phyloP scores from a whole-genome alignment of 2,797 vertebrate species.

The Nothura maculosa region DNA sequence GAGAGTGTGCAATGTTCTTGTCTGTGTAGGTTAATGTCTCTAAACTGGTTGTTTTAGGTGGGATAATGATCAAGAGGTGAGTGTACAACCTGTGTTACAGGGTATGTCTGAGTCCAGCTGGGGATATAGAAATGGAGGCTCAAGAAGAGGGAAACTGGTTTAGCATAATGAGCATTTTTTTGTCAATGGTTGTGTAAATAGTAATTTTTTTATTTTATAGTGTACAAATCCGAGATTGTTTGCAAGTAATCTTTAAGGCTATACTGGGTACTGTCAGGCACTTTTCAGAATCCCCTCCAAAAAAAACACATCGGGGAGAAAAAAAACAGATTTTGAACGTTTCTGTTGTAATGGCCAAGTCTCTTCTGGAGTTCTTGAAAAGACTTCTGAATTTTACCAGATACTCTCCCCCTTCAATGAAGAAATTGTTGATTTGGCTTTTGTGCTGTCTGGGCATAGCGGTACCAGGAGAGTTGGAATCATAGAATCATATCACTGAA shows the following conservation, averaged over 20 bases:
- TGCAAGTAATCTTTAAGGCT: neutral
- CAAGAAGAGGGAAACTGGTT: neutral
- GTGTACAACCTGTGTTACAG: neutral
- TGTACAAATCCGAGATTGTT: neutral
- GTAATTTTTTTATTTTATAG: neutral
- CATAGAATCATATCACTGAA: neutral
- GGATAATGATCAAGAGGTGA: neutral
- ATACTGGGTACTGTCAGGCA: neutral
- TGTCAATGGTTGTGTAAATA: neutral
- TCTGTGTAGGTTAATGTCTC: neutral
- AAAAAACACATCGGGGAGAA: neutral
- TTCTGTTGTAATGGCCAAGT: neutral
- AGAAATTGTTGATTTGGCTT: neutral
- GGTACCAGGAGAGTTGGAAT: neutral
- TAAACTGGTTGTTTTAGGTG: neutral
- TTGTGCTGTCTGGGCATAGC: neutral
- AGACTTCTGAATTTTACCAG: neutral
- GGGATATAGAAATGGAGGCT: neutral
- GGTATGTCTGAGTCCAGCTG: neutral
- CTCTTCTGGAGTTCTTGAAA: neutral
- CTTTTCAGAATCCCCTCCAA: neutral
- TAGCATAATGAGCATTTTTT: fast-evolving
- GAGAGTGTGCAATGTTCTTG: neutral
- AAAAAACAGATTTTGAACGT: neutral
- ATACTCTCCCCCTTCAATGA: neutral